Conservation (phyloP, 1,140 invertebrate species). For the Heliconius congener region DNA sequence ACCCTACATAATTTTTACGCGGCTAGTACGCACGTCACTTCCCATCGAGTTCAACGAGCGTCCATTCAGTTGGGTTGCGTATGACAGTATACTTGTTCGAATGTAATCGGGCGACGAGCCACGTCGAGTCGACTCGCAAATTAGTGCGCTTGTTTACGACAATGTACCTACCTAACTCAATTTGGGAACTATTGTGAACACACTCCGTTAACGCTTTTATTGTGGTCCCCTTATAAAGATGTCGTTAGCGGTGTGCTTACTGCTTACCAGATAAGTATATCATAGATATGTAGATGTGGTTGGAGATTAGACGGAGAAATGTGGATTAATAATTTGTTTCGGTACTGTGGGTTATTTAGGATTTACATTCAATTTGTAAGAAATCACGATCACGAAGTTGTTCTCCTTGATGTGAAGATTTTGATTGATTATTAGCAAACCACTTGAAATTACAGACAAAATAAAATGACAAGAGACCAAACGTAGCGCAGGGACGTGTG, state of each 20-base stretch:
- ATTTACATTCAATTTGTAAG: too few species aligned
- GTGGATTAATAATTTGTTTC: too few species aligned
- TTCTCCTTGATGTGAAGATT: too few species aligned
- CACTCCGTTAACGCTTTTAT: slow-evolving; percentile 45
- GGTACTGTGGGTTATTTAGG: too few species aligned
- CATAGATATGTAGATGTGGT: neutral
- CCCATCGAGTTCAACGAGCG: slow-evolving; percentile 49
- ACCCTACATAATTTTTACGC: slow-evolving; percentile 5
- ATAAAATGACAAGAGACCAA: too few species aligned
- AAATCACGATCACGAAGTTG: too few species aligned
- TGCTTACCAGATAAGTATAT: neutral
- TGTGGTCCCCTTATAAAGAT: slow-evolving; percentile 41
- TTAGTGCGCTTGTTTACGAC: slow-evolving; percentile 59
- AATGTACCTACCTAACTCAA: slow-evolving; percentile 62
- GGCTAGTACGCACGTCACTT: slow-evolving; percentile 39
- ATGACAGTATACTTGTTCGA: slow-evolving; percentile 63
- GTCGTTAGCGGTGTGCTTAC: slow-evolving; percentile 22
- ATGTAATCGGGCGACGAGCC: slow-evolving; percentile 52
- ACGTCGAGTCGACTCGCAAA: slow-evolving; percentile 50
- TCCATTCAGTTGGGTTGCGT: slow-evolving; percentile 48
- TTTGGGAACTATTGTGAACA: slow-evolving; percentile 53
- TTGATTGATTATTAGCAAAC: too few species aligned
- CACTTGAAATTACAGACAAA: too few species aligned
- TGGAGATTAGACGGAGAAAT: neutral
- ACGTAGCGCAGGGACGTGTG: too few species aligned